Base-by-base conservation (phyloP, 1,140 invertebrate species). In the Lepeophtheirus salmonis region DNA sequence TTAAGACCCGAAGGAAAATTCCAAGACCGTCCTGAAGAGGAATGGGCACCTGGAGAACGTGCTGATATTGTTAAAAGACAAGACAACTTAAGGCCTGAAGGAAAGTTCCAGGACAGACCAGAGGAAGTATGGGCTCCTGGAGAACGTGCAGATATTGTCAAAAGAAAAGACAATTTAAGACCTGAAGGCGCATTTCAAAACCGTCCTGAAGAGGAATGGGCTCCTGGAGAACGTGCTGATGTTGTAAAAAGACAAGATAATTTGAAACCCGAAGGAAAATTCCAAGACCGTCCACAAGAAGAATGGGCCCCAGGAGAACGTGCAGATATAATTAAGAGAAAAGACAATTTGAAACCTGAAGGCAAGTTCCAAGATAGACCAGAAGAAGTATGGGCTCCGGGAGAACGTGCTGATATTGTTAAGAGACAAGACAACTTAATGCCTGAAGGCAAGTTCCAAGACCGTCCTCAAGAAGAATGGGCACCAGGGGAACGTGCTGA, bases 371-470 rank as follows among this genome's bases (percentile, higher is more conserved):
- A 56, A 17, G 63, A 56, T 3, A 60, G 60, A 48, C 49, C 21
- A 2, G 23, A n/a, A n/a, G 21, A 24, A 14, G 20, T 24, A 22
- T 56, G 41, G 20, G 21, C 24, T 23, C 58, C 20, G 2, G 63
- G 52, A 54, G 72, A 75, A 52, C 68, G 68, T 53, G 71, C 73
- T 0, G 66, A 70, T 55, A 70, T 72, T 1, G 64, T 63, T 14
- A 25, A 21, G 6, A 13, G 26, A 3, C 22, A 30, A 41, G 55
- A 57, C 16, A 57, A 57, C 20, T 24, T 57, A n/a, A 57, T 25
- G 20, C 73, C 65, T 79, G 81, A 83, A 70, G 82, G 80, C 54
- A 72, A 77, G 14, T 77, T 80, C n/a, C n/a, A n/a, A n/a, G n/a
- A n/a, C n/a, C n/a, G n/a, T n/a, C n/a, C n/a, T n/a, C n/a, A n/a